Conservation (phyloP, 92 coral and sea anemone genomes). For the Ricordea florida region DNA sequence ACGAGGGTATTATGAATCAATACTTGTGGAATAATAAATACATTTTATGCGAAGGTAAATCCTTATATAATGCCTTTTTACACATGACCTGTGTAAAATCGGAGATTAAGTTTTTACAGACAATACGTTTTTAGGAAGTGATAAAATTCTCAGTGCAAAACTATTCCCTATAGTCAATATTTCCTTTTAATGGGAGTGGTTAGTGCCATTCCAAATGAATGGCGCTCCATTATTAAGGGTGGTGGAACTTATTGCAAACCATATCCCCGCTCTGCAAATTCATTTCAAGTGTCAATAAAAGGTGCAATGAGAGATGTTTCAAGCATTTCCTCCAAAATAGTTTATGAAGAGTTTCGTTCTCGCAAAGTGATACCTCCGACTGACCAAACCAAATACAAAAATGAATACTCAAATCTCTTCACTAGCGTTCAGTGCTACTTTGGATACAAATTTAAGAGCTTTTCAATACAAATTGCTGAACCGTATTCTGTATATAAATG, state of each 20-base stretch:
- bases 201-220: background rate
- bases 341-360: background rate
- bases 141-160: background rate
- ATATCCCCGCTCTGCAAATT: background rate
- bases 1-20: conserved; percentile 2
- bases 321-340: background rate
- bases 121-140: background rate
- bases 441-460: conserved; percentile 8
- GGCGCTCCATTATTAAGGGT: background rate
- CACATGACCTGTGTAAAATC: background rate
- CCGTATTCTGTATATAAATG: too few species aligned
- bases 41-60: background rate
- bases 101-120: background rate
- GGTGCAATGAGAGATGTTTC: background rate
- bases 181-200: background rate
- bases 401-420: background rate
- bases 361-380: background rate
- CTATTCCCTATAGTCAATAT: background rate
- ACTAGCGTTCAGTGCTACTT: background rate
- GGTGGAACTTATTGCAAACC: background rate
- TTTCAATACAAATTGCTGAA: too few species aligned
- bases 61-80: background rate
- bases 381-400: background rate
- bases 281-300: background rate
- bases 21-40: background rate